Evolutionary conservation across 2,113 vertebrate genomes (phyloP).

Genomic region (Corvus moneduloides): DNA sequence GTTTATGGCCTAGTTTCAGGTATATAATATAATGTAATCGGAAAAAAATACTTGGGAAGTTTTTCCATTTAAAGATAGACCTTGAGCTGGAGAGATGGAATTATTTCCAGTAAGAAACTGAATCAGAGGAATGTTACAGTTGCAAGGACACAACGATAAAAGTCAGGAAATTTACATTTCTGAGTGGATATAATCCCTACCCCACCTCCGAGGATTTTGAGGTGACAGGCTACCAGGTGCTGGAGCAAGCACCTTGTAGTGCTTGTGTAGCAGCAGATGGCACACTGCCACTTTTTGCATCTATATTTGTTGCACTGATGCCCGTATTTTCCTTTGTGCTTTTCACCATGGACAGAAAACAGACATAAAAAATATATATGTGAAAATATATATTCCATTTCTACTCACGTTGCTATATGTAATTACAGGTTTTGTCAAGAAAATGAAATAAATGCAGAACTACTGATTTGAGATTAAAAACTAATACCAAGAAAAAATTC

Average conservation of each 20-base stretch:
- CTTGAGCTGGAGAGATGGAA: neutral
- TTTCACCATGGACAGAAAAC: neutral
- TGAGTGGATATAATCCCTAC: neutral
- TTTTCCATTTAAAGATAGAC: slow-evolving; percentile 31
- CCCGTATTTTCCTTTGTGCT: neutral
- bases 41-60: neutral
- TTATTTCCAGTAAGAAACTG: neutral
- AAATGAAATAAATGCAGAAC: neutral
- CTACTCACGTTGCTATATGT: neutral
- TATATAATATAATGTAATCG: slow-evolving; percentile 28
- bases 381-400: neutral
- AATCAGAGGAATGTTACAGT: neutral
- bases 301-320: neutral
- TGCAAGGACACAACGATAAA: neutral
- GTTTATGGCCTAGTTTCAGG: slow-evolving; percentile 43
- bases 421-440: neutral
- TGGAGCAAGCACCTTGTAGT: neutral
- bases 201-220: neutral
- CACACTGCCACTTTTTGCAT: neutral
- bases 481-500: neutral
- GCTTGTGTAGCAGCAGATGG: neutral
- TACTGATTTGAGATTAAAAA: neutral
- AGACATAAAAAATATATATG: neutral
- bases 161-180: neutral
- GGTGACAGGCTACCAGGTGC: neutral